phyloP scores from a whole-genome alignment of 2,113 vertebrate genomes.

The Pimephales promelas region DNA sequence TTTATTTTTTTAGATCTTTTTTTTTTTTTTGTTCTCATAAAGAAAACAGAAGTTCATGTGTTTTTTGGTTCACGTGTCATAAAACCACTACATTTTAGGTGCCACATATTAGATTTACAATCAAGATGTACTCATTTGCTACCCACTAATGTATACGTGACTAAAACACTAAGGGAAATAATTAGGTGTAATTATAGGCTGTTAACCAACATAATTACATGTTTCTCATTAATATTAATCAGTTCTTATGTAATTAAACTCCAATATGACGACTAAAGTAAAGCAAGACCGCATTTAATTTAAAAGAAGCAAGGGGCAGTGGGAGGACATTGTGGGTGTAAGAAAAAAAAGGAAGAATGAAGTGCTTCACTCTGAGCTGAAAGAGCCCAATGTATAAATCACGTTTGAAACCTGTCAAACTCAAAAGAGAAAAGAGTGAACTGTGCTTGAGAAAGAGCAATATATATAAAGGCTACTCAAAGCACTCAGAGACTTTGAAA shows the following conservation, averaged over 20 bases:
- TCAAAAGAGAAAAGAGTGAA: slow-evolving; percentile 22
- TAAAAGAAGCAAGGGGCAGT: not conserved
- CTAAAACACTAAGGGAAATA: not conserved
- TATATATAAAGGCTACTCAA: not conserved
- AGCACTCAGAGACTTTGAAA: slow-evolving; percentile 16
- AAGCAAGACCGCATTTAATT: not conserved
- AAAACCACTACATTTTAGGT: not conserved
- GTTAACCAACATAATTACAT: not conserved
- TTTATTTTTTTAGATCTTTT: no score
- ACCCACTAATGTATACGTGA: slow-evolving; percentile 2
- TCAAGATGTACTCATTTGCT: not conserved
- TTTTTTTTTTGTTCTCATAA: not conserved
- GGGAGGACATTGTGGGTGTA: slow-evolving; percentile 3
- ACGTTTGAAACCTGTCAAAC: slow-evolving; percentile 18
- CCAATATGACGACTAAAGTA: not conserved
- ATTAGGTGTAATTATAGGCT: not conserved
- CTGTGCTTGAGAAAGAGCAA: not conserved
- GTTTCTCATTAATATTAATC: not conserved
- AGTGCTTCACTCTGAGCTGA: not conserved
- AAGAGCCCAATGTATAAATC: not conserved
- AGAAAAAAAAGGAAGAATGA: not conserved
- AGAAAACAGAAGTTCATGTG: not conserved
- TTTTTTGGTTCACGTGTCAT: not conserved
- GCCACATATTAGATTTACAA: not conserved
- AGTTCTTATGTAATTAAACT: slow-evolving; percentile 6